These are phyloP conservation scores for Pristionchus arcanus DNA, from an alignment of 2,888 invertebrate genomes.

Conservation along the genomic window DNA sequence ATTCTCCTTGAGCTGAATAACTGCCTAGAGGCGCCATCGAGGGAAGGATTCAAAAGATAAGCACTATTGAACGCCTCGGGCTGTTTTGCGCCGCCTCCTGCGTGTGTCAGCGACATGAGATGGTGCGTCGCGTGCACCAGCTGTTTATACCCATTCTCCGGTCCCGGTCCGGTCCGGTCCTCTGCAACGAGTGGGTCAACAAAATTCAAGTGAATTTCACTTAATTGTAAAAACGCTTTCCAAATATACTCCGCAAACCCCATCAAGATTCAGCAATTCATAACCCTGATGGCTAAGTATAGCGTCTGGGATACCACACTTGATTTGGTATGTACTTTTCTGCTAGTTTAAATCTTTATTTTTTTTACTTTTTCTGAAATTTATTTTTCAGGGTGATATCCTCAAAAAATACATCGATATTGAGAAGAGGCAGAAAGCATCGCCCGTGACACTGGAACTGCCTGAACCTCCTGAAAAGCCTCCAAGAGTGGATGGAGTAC, in stretches of 20 bases:
- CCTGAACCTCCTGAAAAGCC: neutral
- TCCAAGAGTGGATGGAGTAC: neutral
- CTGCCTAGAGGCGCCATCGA: slow-evolving; percentile 21
- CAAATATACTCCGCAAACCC: neutral
- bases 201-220: neutral
- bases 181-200: too few species aligned
- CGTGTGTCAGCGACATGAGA: neutral
- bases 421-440: neutral
- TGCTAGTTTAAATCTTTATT: neutral
- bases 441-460: slow-evolving; percentile 3
- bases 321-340: slow-evolving; percentile 22
- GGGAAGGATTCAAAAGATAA: neutral
- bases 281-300: neutral
- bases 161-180: too few species aligned
- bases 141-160: neutral
- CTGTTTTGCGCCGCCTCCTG: slow-evolving; percentile 7
- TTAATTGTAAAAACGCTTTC: neutral
- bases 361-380: neutral
- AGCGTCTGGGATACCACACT: slow-evolving; percentile 14
- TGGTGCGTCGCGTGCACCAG: neutral
- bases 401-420: slow-evolving; percentile 14
- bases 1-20: slow-evolving; percentile 58
- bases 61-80: slow-evolving; percentile 36
- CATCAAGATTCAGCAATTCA: neutral
- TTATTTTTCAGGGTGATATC: slow-evolving; percentile 12